Percentiles rank a stretch among this genome's conserved stretches.
Conservation (phyloP, 2,113 vertebrate genomes). For the Tetraodon nigroviridis region DNA sequence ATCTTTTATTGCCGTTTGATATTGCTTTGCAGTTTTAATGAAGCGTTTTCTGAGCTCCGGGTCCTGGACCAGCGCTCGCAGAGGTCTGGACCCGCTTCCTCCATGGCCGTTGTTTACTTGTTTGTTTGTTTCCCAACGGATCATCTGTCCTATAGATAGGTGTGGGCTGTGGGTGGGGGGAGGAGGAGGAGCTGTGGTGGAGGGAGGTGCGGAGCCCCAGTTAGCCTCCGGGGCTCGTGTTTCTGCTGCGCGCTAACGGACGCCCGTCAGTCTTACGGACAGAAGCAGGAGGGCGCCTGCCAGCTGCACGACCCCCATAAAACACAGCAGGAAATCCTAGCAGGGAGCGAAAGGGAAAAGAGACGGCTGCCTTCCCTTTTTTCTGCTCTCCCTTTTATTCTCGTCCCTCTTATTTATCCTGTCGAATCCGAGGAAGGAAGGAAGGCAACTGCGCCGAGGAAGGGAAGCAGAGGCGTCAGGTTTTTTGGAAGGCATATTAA, state of each 20-base stretch:
- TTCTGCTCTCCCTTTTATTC: slow-evolving; percentile 23
- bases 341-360: slow-evolving; percentile 63
- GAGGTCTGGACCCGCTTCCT: slow-evolving; percentile 26
- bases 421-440: slow-evolving; percentile 16
- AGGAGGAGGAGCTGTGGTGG: slow-evolving; percentile 53
- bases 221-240: slow-evolving; percentile 65
- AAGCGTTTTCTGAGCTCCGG: not conserved
- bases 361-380: slow-evolving; percentile 20
- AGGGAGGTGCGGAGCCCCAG: slow-evolving; percentile 23
- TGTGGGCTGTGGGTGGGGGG: slow-evolving; percentile 31
- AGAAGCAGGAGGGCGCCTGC: slow-evolving; percentile 75
- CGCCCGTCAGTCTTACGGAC: slow-evolving; percentile 70
- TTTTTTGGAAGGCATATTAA: slow-evolving; percentile 3
- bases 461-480: not conserved
- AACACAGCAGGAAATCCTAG: slow-evolving; percentile 73
- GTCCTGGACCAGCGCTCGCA: slow-evolving; percentile 28
- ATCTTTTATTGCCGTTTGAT: too few species aligned
- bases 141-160: slow-evolving; percentile 62
- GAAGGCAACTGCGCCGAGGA: not conserved
- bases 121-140: slow-evolving; percentile 40
- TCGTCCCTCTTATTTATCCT: slow-evolving; percentile 22
- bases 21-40: too few species aligned
- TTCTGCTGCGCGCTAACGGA: slow-evolving; percentile 70
- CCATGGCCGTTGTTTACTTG: slow-evolving; percentile 36
- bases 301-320: slow-evolving; percentile 76